Evolutionary conservation across 2,888 invertebrate species (phyloP).

Genomic region (Eristalis arbustorum): DNA sequence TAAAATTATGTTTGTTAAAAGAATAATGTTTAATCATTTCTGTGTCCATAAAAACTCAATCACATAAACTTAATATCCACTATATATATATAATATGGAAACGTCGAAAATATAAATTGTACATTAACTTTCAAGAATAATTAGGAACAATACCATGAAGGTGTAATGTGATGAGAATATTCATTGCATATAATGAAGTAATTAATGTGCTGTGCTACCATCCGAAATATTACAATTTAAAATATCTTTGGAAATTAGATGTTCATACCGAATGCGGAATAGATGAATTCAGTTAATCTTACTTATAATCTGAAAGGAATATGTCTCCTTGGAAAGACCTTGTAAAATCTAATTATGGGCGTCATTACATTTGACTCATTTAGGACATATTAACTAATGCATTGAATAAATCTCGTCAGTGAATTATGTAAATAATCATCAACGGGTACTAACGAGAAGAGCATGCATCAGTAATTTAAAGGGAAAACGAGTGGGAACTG

Average conservation of each 20-base stretch:
- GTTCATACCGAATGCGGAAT: conserved; percentile 14
- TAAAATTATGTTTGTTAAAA: too few species aligned
- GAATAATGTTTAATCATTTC: too few species aligned
- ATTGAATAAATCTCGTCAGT: neutral
- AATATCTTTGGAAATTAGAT: conserved; percentile 27
- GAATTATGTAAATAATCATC: conserved; percentile 30
- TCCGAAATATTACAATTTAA: conserved; percentile 52
- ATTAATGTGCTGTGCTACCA: conserved; percentile 44
- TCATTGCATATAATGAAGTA: conserved; percentile 51
- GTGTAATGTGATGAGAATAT: conserved; percentile 39
- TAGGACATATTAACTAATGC: conserved; percentile 26
- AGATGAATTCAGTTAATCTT: conserved; percentile 17
- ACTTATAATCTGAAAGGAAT: conserved; percentile 4
- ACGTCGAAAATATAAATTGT: neutral
- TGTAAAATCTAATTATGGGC: conserved; percentile 53
- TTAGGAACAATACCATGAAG: conserved; percentile 41
- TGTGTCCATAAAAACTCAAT: too few species aligned
- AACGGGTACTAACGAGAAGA: conserved; percentile 3
- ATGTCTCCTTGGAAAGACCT: conserved; percentile 1
- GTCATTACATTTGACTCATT: conserved; percentile 35
- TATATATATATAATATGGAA: neutral
- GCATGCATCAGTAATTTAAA: neutral
- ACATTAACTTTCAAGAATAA: conserved; percentile 14
- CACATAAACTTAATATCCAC: neutral
- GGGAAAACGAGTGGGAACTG: neutral